Evolutionary conservation across 2,113 vertebrate species (phyloP), one percentile per base, ranked within the genome.

Genomic region (Kryptolebias marmoratus): DNA sequence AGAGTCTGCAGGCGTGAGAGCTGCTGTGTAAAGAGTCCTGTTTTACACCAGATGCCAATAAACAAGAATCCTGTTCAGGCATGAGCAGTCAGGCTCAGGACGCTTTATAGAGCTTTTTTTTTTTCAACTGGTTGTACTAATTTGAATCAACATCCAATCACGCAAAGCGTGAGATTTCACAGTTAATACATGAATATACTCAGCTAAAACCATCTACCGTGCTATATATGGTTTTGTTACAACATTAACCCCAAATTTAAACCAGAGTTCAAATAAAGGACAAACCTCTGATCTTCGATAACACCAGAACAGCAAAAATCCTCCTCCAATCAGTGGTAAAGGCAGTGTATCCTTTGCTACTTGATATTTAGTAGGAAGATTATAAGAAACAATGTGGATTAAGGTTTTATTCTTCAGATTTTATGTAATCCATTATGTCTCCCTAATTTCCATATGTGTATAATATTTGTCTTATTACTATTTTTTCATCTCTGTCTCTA

Each of bases 401-500:
- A 79, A 85, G 70, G 61, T 79, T 71, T 79, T 59, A 82, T 73
- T 73, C 63, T 80, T 81, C 54, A 66, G 5, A 66, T 78, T 80
- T 76, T 47, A 70, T 84, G 70, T 84, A 84, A 82, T 84, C 64
- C 73, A 73, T 74, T 76, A 73, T 82, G 79, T 68, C 64, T 84
- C 58, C 76, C 22, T 71, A 76, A 62, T 75, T 79, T 61, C 76
- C 4, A 1, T 45, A 44, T 55, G 45, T 36, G 36, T 36, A 36
- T 7, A 44, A 50, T 73, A 64, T 76, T 65, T 66, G 32, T 62
- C 68, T 70, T 73, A 30, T 62, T 58, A n/a, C 70, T 55, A 75
- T 79, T 62, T 62, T 14, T 27, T 3, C 11, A 55, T 44, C 66
- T 55, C 39, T 58, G 61, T 64, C 48, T 63, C 64, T 71, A 44